A percentile compares a stretch with the other conserved stretches of the same genome.
These are phyloP conservation scores for Drosophila sp. DNA, from an alignment of 1,140 invertebrate genomes.

Conservation along the genomic window DNA sequence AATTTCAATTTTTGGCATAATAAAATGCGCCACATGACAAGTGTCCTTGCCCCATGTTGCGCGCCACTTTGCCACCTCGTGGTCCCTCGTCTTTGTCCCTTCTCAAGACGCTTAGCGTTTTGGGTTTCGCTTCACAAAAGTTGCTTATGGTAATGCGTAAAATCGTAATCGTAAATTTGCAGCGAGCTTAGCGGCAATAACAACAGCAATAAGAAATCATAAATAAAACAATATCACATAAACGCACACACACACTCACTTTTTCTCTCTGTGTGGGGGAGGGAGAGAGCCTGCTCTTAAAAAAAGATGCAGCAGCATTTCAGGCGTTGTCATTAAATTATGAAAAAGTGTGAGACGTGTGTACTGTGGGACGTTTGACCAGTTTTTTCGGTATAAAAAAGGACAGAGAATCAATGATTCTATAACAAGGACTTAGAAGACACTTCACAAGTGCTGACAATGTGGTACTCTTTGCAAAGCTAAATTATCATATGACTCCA, in stretches of 20 bases:
- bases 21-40: conserved; percentile 62
- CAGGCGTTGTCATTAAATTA: conserved; percentile 32
- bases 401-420: too few species aligned
- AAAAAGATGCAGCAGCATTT: conserved; percentile 44
- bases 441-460: too few species aligned
- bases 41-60: conserved; percentile 47
- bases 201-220: conserved; percentile 73
- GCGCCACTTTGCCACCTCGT: background rate
- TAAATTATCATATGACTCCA: too few species aligned
- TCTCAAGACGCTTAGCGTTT: conserved; percentile 15
- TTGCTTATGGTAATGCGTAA: conserved; percentile 76
- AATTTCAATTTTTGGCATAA: conserved; percentile 70
- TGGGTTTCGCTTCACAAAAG: conserved; percentile 47
- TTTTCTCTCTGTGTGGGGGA: background rate
- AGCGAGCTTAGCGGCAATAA: conserved; percentile 57
- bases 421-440: too few species aligned
- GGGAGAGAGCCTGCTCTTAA: background rate
- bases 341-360: conserved; percentile 22
- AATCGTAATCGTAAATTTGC: conserved; percentile 69
- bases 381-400: too few species aligned
- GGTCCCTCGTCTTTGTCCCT: background rate
- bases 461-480: too few species aligned
- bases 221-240: conserved; percentile 81
- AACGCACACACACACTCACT: conserved; percentile 51
- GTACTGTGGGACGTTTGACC: conserved; percentile 16